phyloP scores from a whole-genome alignment of 1,140 invertebrate species.

The Arion vulgaris region DNA sequence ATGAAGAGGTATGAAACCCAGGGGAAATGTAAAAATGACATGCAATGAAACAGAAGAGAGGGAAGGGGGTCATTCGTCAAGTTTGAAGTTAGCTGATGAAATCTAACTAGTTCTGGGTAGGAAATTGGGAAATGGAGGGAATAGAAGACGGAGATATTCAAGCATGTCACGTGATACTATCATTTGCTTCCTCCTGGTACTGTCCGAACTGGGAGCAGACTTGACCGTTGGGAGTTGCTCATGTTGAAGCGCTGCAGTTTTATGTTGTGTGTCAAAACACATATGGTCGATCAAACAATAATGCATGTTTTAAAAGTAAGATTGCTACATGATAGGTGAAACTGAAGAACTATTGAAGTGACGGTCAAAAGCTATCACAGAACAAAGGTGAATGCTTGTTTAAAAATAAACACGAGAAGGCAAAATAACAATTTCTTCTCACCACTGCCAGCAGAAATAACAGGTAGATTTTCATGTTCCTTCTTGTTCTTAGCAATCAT shows the following conservation, averaged over 20 bases:
- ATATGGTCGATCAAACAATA: not conserved
- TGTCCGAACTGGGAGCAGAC: not conserved
- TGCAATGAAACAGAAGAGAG: not conserved
- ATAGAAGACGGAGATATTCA: not conserved
- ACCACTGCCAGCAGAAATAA: too few species aligned
- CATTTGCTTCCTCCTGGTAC: not conserved
- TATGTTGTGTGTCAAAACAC: not conserved
- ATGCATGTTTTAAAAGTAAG: not conserved
- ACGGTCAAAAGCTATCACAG: not conserved
- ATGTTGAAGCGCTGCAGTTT: not conserved
- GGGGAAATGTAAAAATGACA: not conserved
- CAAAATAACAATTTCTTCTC: too few species aligned
- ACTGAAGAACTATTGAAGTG: not conserved
- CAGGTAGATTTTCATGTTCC: too few species aligned
- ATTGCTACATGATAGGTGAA: not conserved
- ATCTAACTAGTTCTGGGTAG: not conserved
- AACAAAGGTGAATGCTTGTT: not conserved
- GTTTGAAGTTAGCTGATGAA: not conserved
- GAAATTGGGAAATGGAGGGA: not conserved
- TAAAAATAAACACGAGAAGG: not conserved
- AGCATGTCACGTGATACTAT: not conserved
- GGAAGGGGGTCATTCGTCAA: not conserved
- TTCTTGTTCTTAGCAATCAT: too few species aligned
- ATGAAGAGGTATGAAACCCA: not conserved
- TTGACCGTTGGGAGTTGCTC: not conserved